Percentiles rank a stretch among this genome's conserved stretches.
Evolutionary conservation across 2,113 vertebrate genomes (phyloP).

Genomic region (Furnarius figulus): DNA sequence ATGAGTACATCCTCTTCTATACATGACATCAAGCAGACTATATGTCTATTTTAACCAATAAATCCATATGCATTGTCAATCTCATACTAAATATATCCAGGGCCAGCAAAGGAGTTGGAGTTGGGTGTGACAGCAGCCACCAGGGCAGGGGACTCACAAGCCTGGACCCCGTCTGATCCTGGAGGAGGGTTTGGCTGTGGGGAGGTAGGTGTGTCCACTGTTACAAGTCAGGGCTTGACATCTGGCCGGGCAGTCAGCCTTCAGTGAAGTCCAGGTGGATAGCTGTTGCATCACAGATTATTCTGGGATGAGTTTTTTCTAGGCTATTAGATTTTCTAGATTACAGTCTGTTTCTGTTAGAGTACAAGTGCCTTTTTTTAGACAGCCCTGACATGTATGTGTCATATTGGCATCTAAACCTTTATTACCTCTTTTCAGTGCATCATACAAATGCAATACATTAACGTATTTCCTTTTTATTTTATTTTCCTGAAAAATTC

Average conservation of each 20-base stretch:
- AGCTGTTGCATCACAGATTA: background rate
- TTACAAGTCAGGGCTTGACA: background rate
- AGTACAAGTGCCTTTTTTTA: background rate
- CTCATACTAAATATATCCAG: background rate
- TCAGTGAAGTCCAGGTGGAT: too few relatives aligned
- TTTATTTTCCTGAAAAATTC: background rate
- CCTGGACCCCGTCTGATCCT: accelerated
- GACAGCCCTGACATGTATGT: accelerated
- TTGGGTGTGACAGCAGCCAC: background rate
- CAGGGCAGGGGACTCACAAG: background rate
- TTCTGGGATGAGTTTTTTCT: background rate
- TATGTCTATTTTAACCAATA: background rate
- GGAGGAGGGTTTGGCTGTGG: accelerated
- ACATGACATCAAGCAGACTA: background rate
- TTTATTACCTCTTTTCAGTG: too few relatives aligned
- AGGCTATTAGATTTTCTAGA: background rate
- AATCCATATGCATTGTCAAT: background rate
- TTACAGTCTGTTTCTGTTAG: background rate
- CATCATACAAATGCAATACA: background rate
- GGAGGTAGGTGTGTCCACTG: background rate
- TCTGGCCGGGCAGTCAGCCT: background rate
- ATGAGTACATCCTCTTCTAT: background rate
- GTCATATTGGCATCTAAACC: background rate
- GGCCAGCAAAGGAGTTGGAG: background rate
- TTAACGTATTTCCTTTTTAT: background rate